Conservation (phyloP, 2,888 invertebrate genomes). For the Scelioninae gen. 2 region DNA sequence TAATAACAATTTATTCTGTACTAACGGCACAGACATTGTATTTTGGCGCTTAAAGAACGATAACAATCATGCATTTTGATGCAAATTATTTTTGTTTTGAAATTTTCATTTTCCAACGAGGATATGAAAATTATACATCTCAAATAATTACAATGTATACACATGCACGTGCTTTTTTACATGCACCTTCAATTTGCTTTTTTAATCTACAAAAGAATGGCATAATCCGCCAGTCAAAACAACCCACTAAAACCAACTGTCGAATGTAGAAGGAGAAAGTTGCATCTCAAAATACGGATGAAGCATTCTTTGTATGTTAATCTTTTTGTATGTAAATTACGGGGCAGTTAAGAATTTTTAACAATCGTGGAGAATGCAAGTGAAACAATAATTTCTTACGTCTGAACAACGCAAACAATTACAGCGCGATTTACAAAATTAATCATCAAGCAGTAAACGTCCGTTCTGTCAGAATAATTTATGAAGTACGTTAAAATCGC, state of each 20-base stretch:
- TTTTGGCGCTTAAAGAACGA: too few relatives aligned
- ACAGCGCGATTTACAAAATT: conserved; percentile 20
- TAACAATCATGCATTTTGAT: too few relatives aligned
- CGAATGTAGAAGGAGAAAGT: conserved; percentile 40
- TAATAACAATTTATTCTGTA: too few relatives aligned
- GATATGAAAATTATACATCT: too few relatives aligned
- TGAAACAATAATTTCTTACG: conserved; percentile 36
- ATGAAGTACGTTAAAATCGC: conserved; percentile 31
- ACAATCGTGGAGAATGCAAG: conserved; percentile 4
- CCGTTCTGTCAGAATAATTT: conserved; percentile 26
- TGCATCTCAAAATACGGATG: background rate
- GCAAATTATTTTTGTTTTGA: too few relatives aligned
- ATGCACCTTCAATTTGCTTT: too few relatives aligned
- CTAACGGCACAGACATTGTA: too few relatives aligned
- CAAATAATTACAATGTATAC: too few relatives aligned
- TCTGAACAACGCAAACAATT: conserved; percentile 20
- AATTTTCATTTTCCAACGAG: too few relatives aligned
- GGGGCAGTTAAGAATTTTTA: conserved; percentile 31
- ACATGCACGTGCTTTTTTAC: too few relatives aligned
- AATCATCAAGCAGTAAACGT: conserved; percentile 33
- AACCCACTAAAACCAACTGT: background rate
- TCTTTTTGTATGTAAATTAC: conserved; percentile 40
- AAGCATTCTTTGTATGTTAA: conserved; percentile 42
- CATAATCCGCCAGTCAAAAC: background rate
- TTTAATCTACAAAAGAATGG: background rate